Evolutionary conservation across 37 sponge, comb jelly and placozoan species (phyloP).

Genomic region (Halichondria panicea): DNA sequence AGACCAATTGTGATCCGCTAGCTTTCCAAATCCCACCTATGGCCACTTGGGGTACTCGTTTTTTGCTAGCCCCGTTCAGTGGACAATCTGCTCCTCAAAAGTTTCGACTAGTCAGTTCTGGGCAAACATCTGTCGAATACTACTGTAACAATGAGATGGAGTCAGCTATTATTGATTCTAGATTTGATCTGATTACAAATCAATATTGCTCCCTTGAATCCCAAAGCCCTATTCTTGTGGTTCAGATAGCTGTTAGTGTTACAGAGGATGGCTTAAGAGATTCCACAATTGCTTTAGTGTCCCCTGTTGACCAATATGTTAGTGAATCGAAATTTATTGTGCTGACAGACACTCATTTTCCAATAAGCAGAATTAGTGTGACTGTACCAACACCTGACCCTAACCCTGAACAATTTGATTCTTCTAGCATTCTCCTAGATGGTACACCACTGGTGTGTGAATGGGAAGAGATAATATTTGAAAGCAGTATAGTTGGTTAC

Average conservation of each 20-base stretch:
- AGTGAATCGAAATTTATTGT: neutral
- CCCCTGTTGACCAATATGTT: neutral
- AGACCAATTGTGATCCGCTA: neutral
- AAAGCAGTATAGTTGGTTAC: neutral
- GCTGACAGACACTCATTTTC: neutral
- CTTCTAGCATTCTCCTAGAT: neutral
- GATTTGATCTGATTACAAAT: neutral
- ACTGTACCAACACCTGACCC: no score
- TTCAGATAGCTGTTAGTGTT: neutral
- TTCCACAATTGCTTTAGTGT: neutral
- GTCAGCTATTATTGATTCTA: neutral
- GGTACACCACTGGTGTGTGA: neutral
- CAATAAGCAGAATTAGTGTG: no score
- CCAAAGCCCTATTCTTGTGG: neutral
- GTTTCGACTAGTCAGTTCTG: neutral
- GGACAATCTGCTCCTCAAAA: neutral
- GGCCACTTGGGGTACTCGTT: neutral
- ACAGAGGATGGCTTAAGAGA: neutral
- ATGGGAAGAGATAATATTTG: neutral
- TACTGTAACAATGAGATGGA: neutral
- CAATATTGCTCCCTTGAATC: neutral
- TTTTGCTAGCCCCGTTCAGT: neutral
- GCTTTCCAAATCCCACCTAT: conserved; percentile 15
- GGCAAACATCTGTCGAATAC: neutral
- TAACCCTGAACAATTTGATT: neutral